phyloP scores from a whole-genome alignment of 2,888 invertebrate genomes.

The Mesorhabditis sp. region DNA sequence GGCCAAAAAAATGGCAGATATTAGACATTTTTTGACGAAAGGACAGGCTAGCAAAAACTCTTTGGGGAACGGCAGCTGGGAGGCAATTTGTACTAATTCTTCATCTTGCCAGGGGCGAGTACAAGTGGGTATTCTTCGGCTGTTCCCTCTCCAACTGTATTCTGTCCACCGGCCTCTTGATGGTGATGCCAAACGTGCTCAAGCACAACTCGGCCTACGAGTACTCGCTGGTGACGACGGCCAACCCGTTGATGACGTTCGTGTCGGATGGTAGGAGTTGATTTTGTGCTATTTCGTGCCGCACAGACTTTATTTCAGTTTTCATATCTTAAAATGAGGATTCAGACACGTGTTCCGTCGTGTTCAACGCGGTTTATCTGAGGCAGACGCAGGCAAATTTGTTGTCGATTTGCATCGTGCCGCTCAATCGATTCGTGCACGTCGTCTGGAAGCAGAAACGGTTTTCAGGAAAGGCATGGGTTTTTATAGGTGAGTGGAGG shows the following conservation, averaged over 20 bases:
- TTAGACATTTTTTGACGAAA: no score
- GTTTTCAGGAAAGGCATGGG: neutral
- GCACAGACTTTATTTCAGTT: neutral
- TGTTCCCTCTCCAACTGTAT: constrained; percentile 2
- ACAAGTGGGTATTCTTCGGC: constrained; percentile 6
- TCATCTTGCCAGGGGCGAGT: neutral
- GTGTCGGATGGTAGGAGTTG: neutral
- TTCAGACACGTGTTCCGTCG: neutral
- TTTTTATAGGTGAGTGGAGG: neutral
- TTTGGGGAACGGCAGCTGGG: neutral
- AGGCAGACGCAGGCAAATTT: constrained; percentile 3
- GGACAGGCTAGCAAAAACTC: no score
- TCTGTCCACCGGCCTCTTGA: neutral
- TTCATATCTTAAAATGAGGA: no score
- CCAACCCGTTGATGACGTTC: constrained; percentile 4
- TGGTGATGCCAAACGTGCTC: neutral
- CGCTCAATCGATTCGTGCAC: constrained; percentile 3
- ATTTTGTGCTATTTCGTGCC: neutral
- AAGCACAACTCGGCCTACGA: neutral
- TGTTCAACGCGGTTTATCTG: neutral
- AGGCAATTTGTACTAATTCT: neutral
- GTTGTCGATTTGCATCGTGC: constrained; percentile 5
- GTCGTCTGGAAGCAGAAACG: neutral
- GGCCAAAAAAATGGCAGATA: neutral
- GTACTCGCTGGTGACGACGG: constrained; percentile 4